Percentiles rank a stretch among this genome's conserved stretches.
phyloP scores from a whole-genome alignment of 1,140 invertebrate genomes.

The Panonychus citri region DNA sequence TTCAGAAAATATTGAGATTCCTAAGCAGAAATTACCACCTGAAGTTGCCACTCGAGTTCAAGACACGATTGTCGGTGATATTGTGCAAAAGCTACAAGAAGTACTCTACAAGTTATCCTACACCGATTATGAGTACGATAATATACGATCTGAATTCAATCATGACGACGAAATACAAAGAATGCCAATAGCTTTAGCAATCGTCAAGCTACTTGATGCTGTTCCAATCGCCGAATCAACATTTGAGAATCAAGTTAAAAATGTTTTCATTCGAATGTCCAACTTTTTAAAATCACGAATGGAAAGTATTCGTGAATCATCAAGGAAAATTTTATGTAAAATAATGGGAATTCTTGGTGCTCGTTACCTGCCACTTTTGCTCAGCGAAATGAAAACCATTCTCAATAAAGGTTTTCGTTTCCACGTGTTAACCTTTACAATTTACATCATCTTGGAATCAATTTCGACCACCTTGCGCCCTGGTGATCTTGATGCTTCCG shows the following conservation, averaged over 20 bases:
- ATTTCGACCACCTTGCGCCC: constrained; percentile 38
- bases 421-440: constrained; percentile 68
- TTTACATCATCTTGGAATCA: constrained; percentile 51
- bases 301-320: constrained; percentile 57
- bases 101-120: constrained; percentile 25
- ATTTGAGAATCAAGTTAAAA: constrained; percentile 46
- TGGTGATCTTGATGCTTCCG: constrained; percentile 48
- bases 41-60: constrained; percentile 44
- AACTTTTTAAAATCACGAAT: constrained; percentile 45
- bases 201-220: constrained; percentile 72
- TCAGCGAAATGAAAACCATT: constrained; percentile 53
- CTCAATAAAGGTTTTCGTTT: constrained; percentile 74
- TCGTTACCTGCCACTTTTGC: constrained; percentile 44
- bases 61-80: constrained; percentile 31
- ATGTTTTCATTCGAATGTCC: constrained; percentile 13
- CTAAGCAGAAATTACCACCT: constrained; percentile 14
- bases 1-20: constrained; percentile 16
- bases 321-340: constrained; percentile 66
- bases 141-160: constrained; percentile 12
- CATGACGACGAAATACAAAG: constrained; percentile 66
- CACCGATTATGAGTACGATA: constrained; percentile 8
- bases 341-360: constrained; percentile 65
- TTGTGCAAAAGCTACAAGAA: constrained; percentile 37
- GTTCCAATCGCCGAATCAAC: constrained; percentile 40
- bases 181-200: constrained; percentile 69